A percentile compares a stretch with the other conserved stretches of the same genome.
phyloP scores from a whole-genome alignment of 1,140 invertebrate genomes.

The Lanistes nyassanus region DNA sequence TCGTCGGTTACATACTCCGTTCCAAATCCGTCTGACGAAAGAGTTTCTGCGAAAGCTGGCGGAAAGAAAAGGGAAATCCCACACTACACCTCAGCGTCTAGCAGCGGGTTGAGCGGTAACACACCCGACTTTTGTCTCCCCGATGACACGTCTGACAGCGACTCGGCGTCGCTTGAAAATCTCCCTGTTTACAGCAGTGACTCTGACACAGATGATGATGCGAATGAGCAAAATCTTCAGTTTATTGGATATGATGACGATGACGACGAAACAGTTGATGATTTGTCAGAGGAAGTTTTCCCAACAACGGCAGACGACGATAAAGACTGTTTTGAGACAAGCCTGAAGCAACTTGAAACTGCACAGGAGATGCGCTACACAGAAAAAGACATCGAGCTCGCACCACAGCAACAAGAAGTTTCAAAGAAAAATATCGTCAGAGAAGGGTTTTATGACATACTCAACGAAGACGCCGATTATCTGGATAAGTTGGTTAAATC shows the following conservation, averaged over 20 bases:
- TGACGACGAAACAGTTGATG: neutral
- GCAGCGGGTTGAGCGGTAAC: no score
- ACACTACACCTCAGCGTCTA: no score
- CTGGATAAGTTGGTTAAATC: neutral
- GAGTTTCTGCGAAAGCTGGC: no score
- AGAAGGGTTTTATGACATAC: neutral
- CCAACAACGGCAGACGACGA: neutral
- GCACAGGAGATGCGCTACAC: neutral
- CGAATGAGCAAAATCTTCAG: neutral
- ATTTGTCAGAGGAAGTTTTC: neutral
- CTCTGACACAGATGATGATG: neutral
- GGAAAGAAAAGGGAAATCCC: no score
- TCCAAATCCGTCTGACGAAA: no score
- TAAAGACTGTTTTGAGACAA: conserved; percentile 15
- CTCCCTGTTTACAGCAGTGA: neutral
- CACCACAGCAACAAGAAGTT: neutral
- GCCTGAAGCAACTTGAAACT: conserved; percentile 20
- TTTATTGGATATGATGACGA: neutral
- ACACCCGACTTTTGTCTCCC: no score
- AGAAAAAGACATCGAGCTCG: neutral
- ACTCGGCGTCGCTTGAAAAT: no score
- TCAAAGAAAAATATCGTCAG: neutral
- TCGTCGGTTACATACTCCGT: no score
- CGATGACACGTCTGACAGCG: no score
- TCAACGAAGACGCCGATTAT: neutral